These are phyloP conservation scores for Archips xylosteana DNA, from an alignment of 2,888 invertebrate genomes.

Conservation along the genomic window DNA sequence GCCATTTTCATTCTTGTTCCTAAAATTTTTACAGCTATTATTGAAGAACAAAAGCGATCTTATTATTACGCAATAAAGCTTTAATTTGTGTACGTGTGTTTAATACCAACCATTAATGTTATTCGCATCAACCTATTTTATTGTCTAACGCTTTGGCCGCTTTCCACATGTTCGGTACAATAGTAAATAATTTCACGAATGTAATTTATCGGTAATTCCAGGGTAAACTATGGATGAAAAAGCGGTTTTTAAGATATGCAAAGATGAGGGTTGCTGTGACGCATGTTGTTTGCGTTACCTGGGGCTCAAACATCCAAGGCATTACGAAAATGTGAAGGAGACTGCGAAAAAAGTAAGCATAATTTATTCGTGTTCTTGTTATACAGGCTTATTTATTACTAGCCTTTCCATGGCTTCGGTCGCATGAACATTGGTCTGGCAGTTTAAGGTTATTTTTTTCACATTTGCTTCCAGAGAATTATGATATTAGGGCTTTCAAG, in stretches of 20 bases:
- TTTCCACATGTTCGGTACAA: background rate
- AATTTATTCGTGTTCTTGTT: background rate
- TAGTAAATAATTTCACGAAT: background rate
- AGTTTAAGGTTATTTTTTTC: too few relatives aligned
- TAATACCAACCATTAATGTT: background rate
- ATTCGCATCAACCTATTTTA: background rate
- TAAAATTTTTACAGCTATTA: background rate
- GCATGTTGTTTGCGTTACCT: constrained; percentile 89
- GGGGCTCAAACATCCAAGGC: constrained; percentile 84
- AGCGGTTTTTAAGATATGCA: constrained; percentile 78
- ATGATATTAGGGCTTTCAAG: too few relatives aligned
- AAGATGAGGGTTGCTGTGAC: constrained; percentile 87
- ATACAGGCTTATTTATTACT: background rate
- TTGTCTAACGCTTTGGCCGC: background rate
- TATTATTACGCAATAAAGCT: accelerated
- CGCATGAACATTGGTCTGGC: too few relatives aligned
- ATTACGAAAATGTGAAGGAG: constrained; percentile 81
- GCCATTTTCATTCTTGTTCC: background rate
- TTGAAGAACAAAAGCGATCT: background rate
- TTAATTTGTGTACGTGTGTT: background rate
- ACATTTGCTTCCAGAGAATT: too few relatives aligned
- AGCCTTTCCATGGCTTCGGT: too few relatives aligned
- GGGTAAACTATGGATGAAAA: constrained; percentile 73
- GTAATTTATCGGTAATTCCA: constrained; percentile 17
- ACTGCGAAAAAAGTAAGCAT: constrained; percentile 79